These are phyloP conservation scores for Paraplagusia blochii DNA, from an alignment of 2,113 vertebrate species.

Conservation along the genomic window DNA sequence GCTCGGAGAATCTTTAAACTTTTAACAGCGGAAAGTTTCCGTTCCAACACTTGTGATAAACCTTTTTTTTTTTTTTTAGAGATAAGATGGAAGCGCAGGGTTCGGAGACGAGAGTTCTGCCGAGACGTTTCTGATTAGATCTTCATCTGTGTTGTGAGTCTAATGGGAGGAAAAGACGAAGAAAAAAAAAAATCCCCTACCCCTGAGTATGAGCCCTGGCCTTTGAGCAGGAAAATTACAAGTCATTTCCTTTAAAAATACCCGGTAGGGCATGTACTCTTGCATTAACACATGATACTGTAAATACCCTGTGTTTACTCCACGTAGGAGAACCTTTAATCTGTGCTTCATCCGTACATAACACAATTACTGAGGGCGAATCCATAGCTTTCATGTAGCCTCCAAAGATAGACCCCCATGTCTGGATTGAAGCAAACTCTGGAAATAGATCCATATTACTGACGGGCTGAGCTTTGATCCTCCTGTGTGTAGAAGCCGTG, in stretches of 20 bases:
- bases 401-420: slow-evolving; percentile 38
- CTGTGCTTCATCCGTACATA: slow-evolving; percentile 19
- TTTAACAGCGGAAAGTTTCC: too few species aligned
- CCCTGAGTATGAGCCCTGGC: neutral
- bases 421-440: slow-evolving; percentile 42
- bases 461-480: slow-evolving; percentile 60
- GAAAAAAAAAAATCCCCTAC: neutral
- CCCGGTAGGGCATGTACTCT: neutral
- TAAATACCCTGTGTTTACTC: slow-evolving; percentile 19
- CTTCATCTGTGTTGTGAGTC: neutral
- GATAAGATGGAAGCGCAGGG: too few species aligned
- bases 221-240: slow-evolving; percentile 10
- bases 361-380: slow-evolving; percentile 9
- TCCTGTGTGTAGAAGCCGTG: slow-evolving; percentile 50
- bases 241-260: neutral
- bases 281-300: slow-evolving; percentile 8
- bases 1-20: too few species aligned
- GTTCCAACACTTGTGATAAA: too few species aligned
- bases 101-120: neutral
- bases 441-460: slow-evolving; percentile 49
- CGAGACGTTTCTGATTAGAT: slow-evolving; percentile 2
- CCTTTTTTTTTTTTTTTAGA: too few species aligned
- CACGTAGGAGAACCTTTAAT: slow-evolving; percentile 29
- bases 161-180: neutral
- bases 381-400: slow-evolving; percentile 49